Percentiles rank a stretch among this genome's conserved stretches.
Conservation (phyloP, 1,140 invertebrate species). For the Agraylea sexmaculata region DNA sequence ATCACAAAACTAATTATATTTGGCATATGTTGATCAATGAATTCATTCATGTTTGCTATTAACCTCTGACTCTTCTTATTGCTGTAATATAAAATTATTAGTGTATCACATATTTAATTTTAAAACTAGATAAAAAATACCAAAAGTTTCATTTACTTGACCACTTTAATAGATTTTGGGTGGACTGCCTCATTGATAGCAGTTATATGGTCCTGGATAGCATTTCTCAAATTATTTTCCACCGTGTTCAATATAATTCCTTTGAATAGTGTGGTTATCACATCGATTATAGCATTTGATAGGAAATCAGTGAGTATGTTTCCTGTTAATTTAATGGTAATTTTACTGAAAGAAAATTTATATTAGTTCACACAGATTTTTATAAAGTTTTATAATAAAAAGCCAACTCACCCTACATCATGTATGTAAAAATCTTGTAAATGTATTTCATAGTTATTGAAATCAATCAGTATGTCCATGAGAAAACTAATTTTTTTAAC, state of each 20-base stretch:
- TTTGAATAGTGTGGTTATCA: conserved; percentile 33
- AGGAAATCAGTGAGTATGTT: conserved; percentile 35
- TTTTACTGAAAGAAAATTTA: conserved; percentile 25
- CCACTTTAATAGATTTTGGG: no score
- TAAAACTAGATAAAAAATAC: no score
- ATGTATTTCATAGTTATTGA: conserved; percentile 38
- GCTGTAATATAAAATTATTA: no score
- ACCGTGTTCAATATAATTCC: conserved; percentile 31
- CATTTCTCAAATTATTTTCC: conserved; percentile 22
- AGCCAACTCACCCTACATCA: conserved; percentile 29
- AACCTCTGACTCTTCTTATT: no score
- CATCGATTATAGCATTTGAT: conserved; percentile 30
- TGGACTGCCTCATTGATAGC: conserved; percentile 13
- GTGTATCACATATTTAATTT: no score
- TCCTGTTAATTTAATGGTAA: conserved; percentile 33
- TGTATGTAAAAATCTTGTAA: conserved; percentile 33
- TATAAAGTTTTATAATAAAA: not conserved
- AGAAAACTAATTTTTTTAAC: conserved; percentile 28
- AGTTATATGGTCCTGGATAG: conserved; percentile 15
- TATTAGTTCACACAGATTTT: not conserved
- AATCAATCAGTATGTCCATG: conserved; percentile 34
- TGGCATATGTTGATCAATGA: conserved; percentile 31
- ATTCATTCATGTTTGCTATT: conserved; percentile 33
- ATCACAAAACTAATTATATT: conserved; percentile 30
- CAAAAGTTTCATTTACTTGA: no score